Percentiles rank a stretch among this genome's conserved stretches.
These are phyloP conservation scores for Dipus sagitta DNA, from an alignment of 2,797 vertebrate species.

Conservation along the genomic window DNA sequence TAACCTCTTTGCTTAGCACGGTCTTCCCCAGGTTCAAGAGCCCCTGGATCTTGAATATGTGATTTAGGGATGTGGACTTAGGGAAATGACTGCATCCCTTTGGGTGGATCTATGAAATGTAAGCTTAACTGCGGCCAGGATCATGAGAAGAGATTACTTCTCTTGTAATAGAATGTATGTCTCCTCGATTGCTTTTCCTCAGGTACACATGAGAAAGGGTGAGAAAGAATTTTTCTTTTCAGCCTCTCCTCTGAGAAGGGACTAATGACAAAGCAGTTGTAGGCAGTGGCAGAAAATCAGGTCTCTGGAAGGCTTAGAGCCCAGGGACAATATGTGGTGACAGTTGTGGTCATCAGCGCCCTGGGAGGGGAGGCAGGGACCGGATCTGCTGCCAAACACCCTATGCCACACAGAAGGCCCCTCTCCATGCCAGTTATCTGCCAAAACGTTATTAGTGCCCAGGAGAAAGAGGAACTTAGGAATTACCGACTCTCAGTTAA, in stretches of 20 bases:
- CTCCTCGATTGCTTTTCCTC: not conserved
- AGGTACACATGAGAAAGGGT: not conserved
- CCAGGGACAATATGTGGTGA: not conserved
- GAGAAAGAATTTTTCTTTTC: not conserved
- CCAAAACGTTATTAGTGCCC: not conserved
- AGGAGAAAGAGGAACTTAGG: not conserved
- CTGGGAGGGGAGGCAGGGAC: not conserved
- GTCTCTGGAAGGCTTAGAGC: not conserved
- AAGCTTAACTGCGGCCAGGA: not conserved
- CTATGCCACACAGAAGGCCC: not conserved
- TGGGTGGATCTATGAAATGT: not conserved
- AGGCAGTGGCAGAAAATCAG: constrained; percentile 24
- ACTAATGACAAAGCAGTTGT: not conserved
- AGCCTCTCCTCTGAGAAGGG: not conserved
- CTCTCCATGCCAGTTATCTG: not conserved
- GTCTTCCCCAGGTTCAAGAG: constrained; percentile 22
- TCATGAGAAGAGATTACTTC: not conserved
- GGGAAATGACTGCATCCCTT: not conserved
- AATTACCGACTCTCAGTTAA: not conserved
- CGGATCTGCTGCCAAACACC: not conserved
- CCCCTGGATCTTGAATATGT: not conserved
- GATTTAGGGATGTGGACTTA: not conserved
- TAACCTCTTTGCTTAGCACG: not conserved
- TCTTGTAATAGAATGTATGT: not conserved
- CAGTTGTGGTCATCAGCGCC: not conserved